Base-by-base conservation (phyloP, 1,140 invertebrate genomes). In the Lysiphlebus fabarum region DNA sequence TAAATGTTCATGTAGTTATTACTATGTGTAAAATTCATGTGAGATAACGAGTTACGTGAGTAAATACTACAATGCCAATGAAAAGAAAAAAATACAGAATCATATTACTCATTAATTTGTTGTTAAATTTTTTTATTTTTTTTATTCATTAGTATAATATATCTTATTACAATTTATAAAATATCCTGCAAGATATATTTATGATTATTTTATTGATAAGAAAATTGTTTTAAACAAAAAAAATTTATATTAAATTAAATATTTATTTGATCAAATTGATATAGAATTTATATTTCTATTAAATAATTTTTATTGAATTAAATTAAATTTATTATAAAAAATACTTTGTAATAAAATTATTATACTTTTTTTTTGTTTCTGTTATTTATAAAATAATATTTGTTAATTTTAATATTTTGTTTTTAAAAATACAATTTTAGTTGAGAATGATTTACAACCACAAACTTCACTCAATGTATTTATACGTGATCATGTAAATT, bases 391-490 rank as follows among this genome's bases (percentile, higher is more conserved):
- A 12, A 14, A 12, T 49, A 49, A 49, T 5, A 7, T 45, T 33
- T 33, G 47, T n/a, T n/a, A n/a, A n/a, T n/a, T n/a, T n/a, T n/a
- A n/a, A n/a, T n/a, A n/a, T n/a, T n/a, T n/a, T n/a, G n/a, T n/a
- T n/a, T n/a, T n/a, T n/a, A n/a, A n/a, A n/a, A n/a, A n/a, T n/a
- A n/a, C n/a, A n/a, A n/a, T 36, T 49, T n/a, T 7, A 49, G 47
- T 49, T 17, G 36, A 8, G 5, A 4, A 49, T 4, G 26, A 49
- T 6, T 10, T 49, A 34, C 0, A 1, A 33, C 47, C 47, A 7
- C n/a, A 49, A 5, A 49, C 47, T 2, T 49, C 47, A 34, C 33
- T 49, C 7, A 49, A 49, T 11, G 47, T 49, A 10, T 49, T 49
- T 10, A 49, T 49, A n/a, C 33, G 47, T 6, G 47, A 49, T 34